Evolutionary conservation across 2,888 invertebrate genomes (phyloP).

Genomic region (Drosophila rellima): DNA sequence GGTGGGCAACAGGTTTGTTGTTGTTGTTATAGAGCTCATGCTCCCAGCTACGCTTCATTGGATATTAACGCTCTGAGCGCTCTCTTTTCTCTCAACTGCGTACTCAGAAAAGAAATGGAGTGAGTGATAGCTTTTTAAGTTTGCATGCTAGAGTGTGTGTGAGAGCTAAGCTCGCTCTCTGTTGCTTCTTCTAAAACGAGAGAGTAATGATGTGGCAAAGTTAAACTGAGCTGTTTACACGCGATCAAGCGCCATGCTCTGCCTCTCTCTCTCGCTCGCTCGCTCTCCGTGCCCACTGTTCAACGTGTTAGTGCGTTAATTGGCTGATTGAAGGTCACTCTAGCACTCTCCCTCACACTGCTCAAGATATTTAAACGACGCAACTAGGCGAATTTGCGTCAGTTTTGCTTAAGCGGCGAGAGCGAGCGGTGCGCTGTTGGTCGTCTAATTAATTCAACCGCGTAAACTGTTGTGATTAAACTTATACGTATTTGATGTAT

Average conservation of each 20-base stretch:
- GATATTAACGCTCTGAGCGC: no score
- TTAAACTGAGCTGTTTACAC: not conserved
- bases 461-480: constrained; percentile 13
- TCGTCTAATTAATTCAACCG: not conserved
- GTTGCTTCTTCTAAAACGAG: not conserved
- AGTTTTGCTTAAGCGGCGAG: constrained; percentile 56
- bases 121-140: no score
- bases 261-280: not conserved
- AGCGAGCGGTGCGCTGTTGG: constrained; percentile 27
- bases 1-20: not conserved
- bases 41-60: not conserved
- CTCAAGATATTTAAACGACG: constrained; percentile 51
- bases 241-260: not conserved
- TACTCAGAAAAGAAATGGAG: no score
- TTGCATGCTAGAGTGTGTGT: no score
- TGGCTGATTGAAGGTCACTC: constrained; percentile 55
- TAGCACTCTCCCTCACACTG: not conserved
- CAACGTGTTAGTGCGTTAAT: constrained; percentile 13
- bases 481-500: constrained; percentile 16
- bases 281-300: not conserved
- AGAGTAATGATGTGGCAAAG: not conserved
- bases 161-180: no score
- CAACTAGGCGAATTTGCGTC: constrained; percentile 37
- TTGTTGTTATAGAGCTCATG: not conserved
- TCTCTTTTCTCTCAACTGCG: no score